Percentiles rank a stretch among this genome's conserved stretches.
phyloP scores from a whole-genome alignment of 2,888 invertebrate species.

The Drosophila falleni region DNA sequence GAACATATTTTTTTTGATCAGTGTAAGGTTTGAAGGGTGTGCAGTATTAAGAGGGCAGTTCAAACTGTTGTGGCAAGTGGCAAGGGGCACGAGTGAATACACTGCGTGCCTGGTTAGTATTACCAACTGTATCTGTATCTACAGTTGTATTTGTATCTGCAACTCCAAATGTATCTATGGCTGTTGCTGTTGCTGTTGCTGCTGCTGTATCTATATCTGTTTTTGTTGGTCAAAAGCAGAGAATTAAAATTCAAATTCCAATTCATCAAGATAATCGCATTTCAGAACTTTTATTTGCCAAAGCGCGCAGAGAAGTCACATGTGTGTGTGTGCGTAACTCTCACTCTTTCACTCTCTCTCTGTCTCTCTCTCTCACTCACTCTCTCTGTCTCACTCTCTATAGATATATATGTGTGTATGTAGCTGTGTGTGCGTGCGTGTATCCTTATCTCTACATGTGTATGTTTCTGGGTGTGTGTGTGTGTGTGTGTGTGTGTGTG shows the following conservation, averaged over 20 bases:
- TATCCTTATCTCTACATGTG: no score
- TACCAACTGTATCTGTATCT: constrained; percentile 14
- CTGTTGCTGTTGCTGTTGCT: not conserved
- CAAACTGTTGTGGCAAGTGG: constrained; percentile 17
- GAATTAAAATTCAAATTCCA: constrained; percentile 83
- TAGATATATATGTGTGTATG: not conserved
- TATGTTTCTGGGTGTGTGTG: constrained; percentile 13
- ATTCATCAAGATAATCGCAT: constrained; percentile 84
- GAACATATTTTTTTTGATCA: no score
- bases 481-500: constrained; percentile 8
- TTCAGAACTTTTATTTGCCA: constrained; percentile 83
- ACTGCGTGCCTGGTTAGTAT: constrained; percentile 18
- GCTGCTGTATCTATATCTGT: constrained; percentile 17
- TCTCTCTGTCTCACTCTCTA: no score
- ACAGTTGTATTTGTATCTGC: constrained; percentile 1
- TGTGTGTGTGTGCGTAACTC: constrained; percentile 29
- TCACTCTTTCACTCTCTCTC: not conserved
- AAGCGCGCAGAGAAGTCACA: constrained; percentile 56
- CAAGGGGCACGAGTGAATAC: not conserved
- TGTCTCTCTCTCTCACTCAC: no score
- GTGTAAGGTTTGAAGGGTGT: no score
- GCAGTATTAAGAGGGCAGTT: no score
- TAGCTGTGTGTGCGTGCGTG: constrained; percentile 2
- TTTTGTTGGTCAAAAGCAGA: constrained; percentile 72
- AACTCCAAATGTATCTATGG: not conserved